phyloP scores from a whole-genome alignment of 92 coral and sea anemone species.

The Siderastrea siderea region DNA sequence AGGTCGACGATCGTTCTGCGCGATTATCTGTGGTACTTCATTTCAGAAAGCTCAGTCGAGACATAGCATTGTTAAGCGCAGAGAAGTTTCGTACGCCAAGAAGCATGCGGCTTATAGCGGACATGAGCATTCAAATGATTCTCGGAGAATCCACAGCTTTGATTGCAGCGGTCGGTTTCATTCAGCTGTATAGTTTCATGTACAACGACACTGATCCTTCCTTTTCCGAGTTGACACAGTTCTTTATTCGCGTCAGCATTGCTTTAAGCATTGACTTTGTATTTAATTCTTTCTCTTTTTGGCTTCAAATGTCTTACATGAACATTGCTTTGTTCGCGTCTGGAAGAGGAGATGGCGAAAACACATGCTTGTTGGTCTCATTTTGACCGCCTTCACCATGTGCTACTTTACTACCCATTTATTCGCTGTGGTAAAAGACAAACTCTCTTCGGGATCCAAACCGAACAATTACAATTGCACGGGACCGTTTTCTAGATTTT shows the following conservation, averaged over 20 bases:
- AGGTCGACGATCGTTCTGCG: slow-evolving; percentile 60
- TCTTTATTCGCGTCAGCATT: slow-evolving; percentile 48
- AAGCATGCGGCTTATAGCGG: slow-evolving; percentile 77
- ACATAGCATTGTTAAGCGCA: neutral
- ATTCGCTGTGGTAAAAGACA: slow-evolving; percentile 28
- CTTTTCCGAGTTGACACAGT: slow-evolving; percentile 33
- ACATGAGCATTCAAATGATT: slow-evolving; percentile 69
- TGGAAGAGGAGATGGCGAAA: slow-evolving; percentile 63
- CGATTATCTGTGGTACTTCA: slow-evolving; percentile 69
- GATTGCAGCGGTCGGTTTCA: slow-evolving; percentile 66
- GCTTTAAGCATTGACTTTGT: slow-evolving; percentile 69
- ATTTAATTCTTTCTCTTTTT: slow-evolving; percentile 54
- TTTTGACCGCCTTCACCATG: slow-evolving; percentile 25
- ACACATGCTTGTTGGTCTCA: slow-evolving; percentile 45
- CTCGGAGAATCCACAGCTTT: slow-evolving; percentile 72
- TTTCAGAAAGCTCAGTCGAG: slow-evolving; percentile 36
- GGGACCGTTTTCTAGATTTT: slow-evolving; percentile 16
- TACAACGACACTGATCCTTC: slow-evolving; percentile 40
- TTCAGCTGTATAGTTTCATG: slow-evolving; percentile 61
- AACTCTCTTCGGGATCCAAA: neutral
- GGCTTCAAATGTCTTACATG: slow-evolving; percentile 44
- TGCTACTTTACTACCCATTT: slow-evolving; percentile 49
- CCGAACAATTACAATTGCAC: slow-evolving; percentile 1
- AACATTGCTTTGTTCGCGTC: slow-evolving; percentile 49
- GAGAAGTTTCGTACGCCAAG: slow-evolving; percentile 62